A percentile compares a stretch with the other conserved stretches of the same genome.
phyloP scores from a whole-genome alignment of 53 echinoderm and acorn worm genomes.

The Luidia sarsii region DNA sequence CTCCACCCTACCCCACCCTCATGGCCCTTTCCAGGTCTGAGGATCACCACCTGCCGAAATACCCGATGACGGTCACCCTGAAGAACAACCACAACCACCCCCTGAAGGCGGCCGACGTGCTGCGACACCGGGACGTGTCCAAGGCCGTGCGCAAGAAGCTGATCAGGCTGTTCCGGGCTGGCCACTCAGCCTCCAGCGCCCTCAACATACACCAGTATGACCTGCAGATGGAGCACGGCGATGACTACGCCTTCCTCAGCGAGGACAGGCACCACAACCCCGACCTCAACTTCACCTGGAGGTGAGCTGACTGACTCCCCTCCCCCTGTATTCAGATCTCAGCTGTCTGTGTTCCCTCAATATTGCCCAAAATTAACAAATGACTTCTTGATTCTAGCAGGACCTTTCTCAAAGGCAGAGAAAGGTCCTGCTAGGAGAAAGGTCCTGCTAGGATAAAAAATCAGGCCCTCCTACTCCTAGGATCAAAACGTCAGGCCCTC shows the following conservation, averaged over 20 bases:
- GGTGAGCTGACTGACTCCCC: too few species aligned
- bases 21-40: constrained; percentile 38
- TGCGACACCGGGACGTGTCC: constrained; percentile 51
- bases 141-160: constrained; percentile 33
- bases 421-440: too few species aligned
- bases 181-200: constrained; percentile 44
- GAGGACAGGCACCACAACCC: constrained; percentile 46
- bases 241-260: constrained; percentile 36
- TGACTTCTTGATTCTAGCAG: too few species aligned
- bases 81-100: constrained; percentile 52
- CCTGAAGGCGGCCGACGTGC: constrained; percentile 33
- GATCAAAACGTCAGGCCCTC: too few species aligned
- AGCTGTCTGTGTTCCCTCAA: too few species aligned
- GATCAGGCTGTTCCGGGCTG: constrained; percentile 27
- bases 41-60: constrained; percentile 16
- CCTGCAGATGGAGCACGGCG: constrained; percentile 47
- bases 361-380: too few species aligned
- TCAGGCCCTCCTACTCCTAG: too few species aligned
- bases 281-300: constrained; percentile 53
- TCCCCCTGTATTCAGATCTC: too few species aligned
- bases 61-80: constrained; percentile 32
- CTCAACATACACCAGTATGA: constrained; percentile 53
- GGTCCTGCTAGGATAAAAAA: too few species aligned
- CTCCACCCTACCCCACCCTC: too few species aligned
- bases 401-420: too few species aligned